phyloP scores from a whole-genome alignment of 2,888 invertebrate genomes.

The Emmelina monodactyla region DNA sequence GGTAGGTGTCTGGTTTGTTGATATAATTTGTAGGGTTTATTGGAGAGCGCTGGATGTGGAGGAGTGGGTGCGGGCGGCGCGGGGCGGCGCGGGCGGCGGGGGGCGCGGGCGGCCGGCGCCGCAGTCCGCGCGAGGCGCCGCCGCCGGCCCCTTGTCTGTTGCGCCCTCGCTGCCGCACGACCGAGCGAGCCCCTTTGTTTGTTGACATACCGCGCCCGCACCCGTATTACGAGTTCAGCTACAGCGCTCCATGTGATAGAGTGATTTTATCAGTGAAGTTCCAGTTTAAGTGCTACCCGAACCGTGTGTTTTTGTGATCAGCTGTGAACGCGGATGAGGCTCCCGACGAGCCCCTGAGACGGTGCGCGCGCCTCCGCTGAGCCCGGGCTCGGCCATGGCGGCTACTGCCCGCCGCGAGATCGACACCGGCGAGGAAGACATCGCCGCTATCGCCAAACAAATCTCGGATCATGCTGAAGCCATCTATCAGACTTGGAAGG shows the following conservation, averaged over 20 bases:
- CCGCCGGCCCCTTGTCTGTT: conserved; percentile 38
- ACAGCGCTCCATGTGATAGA: conserved; percentile 6
- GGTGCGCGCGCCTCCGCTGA: too few species aligned
- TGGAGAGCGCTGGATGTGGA: too few species aligned
- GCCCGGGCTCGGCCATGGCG: conserved; percentile 57
- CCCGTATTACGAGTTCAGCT: conserved; percentile 11
- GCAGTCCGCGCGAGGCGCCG: conserved; percentile 55
- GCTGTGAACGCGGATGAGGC: conserved; percentile 42
- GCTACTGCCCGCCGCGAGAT: conserved; percentile 64
- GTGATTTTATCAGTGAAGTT: conserved; percentile 17
- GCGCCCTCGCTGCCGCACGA: conserved; percentile 20
- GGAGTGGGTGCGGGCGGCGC: too few species aligned
- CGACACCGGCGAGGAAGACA: conserved; percentile 79
- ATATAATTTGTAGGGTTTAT: too few species aligned
- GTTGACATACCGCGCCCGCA: conserved; percentile 31
- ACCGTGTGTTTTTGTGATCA: conserved; percentile 29
- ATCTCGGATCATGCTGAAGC: conserved; percentile 92
- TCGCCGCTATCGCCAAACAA: conserved; percentile 89
- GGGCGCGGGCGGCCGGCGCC: conserved; percentile 22
- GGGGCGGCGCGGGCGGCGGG: conserved; percentile 21
- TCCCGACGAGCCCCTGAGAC: conserved; percentile 37
- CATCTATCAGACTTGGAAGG: conserved; percentile 91
- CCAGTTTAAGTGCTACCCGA: conserved; percentile 22
- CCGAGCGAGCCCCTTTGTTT: conserved; percentile 42
- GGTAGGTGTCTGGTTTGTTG: too few species aligned